These are phyloP conservation scores for Mesoclemmys tuberculata DNA, from an alignment of 2,113 vertebrate species.

Conservation along the genomic window DNA sequence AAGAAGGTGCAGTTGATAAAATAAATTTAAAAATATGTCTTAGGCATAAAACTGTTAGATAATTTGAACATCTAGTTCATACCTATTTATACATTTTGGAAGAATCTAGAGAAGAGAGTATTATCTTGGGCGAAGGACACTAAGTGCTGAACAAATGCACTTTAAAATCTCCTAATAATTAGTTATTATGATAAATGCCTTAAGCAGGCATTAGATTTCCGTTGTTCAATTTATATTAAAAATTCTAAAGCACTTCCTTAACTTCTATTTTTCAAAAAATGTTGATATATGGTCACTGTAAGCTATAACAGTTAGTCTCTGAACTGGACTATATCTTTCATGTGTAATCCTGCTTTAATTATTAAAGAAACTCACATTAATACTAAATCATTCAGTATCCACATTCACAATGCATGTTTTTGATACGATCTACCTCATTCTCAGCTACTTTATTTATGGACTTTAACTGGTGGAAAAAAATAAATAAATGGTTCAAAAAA, in stretches of 20 bases:
- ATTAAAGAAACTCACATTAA: conserved; percentile 15
- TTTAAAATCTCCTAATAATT: conserved; percentile 39
- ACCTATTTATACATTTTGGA: conserved; percentile 30
- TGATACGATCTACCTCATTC: conserved; percentile 65
- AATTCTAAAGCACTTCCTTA: conserved; percentile 39
- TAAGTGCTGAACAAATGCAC: conserved; percentile 13
- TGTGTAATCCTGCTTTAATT: conserved; percentile 5
- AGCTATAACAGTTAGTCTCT: not conserved
- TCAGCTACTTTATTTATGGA: conserved; percentile 89
- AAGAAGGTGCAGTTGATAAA: conserved; percentile 32
- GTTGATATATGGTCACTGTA: not conserved
- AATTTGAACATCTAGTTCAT: conserved; percentile 59
- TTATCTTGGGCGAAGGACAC: conserved; percentile 37
- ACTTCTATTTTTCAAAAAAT: not conserved
- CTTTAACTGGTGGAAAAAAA: conserved; percentile 86
- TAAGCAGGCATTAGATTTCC: conserved; percentile 52
- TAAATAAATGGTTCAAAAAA: conserved; percentile 85
- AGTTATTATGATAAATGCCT: conserved; percentile 58
- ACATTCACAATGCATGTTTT: conserved; percentile 50
- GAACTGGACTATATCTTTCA: not conserved
- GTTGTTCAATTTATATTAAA: conserved; percentile 26
- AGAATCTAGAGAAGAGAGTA: conserved; percentile 2
- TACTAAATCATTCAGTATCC: conserved; percentile 30
- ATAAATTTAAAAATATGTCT: conserved; percentile 32
- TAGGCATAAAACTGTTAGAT: conserved; percentile 29